phyloP scores from a whole-genome alignment of 2,113 vertebrate species.

The Acanthisitta chloris region DNA sequence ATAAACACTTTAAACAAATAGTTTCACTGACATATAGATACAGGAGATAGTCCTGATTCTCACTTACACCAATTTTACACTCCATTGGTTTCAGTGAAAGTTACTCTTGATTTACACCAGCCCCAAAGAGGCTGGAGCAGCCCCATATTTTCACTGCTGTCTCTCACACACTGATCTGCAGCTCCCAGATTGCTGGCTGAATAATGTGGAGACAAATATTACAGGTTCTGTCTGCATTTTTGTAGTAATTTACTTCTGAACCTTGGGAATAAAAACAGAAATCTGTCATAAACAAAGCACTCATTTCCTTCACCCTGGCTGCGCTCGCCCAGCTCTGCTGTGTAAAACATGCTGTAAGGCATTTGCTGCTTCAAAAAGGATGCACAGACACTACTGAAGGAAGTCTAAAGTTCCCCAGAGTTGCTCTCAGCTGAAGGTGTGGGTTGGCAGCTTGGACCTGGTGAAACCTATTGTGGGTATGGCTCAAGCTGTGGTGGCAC shows the following conservation, averaged over 20 bases:
- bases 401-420: accelerated
- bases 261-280: conserved; percentile 42
- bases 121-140: neutral
- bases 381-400: accelerated
- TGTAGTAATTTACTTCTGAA: conserved; percentile 49
- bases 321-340: accelerated
- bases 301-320: neutral
- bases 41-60: conserved; percentile 1
- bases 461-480: accelerated
- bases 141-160: conserved; percentile 24
- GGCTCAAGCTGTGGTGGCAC: neutral
- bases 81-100: neutral
- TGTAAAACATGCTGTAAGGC: neutral
- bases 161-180: neutral
- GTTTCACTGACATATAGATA: neutral
- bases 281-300: conserved; percentile 41
- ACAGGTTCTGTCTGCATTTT: conserved; percentile 17
- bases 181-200: conserved; percentile 13
- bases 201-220: conserved; percentile 9
- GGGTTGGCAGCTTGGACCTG: neutral
- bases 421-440: neutral
- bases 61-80: conserved; percentile 45
- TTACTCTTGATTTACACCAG: conserved; percentile 49
- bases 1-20: conserved; percentile 39
- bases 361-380: neutral